Conservation (phyloP, 2,888 invertebrate species). For the Tetranychus truncatus region DNA sequence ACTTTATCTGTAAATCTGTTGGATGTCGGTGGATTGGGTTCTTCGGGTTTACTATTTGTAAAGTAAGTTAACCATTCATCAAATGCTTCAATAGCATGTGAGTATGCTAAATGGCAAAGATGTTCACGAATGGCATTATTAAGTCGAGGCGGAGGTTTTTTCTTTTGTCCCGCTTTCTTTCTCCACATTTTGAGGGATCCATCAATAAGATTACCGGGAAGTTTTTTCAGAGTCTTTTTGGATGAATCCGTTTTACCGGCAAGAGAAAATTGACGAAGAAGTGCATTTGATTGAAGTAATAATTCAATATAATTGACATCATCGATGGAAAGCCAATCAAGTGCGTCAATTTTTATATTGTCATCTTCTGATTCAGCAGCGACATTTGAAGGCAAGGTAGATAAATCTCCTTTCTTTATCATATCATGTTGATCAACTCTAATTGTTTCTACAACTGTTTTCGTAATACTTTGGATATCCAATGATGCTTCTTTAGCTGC, state of each 20-base stretch:
- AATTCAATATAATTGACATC: conserved; percentile 55
- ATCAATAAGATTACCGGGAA: conserved; percentile 47
- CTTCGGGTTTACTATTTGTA: conserved; percentile 52
- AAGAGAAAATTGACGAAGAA: conserved; percentile 43
- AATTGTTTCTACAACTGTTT: conserved; percentile 62
- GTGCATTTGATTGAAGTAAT: conserved; percentile 65
- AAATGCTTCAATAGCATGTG: conserved; percentile 67
- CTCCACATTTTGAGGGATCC: conserved; percentile 38
- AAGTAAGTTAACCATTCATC: conserved; percentile 70
- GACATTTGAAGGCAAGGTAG: conserved; percentile 23
- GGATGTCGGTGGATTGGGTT: conserved; percentile 29
- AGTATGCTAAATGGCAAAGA: conserved; percentile 65
- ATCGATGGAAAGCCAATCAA: conserved; percentile 72
- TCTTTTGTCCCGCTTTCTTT: conserved; percentile 32
- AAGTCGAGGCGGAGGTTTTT: conserved; percentile 36
- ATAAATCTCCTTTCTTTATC: not conserved
- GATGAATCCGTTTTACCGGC: conserved; percentile 65
- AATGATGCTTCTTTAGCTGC: conserved; percentile 48
- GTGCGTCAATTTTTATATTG: conserved; percentile 49
- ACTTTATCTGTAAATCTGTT: conserved; percentile 65
- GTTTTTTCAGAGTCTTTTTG: conserved; percentile 51
- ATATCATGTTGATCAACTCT: conserved; percentile 27
- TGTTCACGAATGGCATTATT: conserved; percentile 53
- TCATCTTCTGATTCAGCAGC: conserved; percentile 47
- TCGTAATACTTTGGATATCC: conserved; percentile 64